These are phyloP conservation scores for Conus canariensis DNA, from an alignment of 2,888 invertebrate genomes.

Conservation along the genomic window DNA sequence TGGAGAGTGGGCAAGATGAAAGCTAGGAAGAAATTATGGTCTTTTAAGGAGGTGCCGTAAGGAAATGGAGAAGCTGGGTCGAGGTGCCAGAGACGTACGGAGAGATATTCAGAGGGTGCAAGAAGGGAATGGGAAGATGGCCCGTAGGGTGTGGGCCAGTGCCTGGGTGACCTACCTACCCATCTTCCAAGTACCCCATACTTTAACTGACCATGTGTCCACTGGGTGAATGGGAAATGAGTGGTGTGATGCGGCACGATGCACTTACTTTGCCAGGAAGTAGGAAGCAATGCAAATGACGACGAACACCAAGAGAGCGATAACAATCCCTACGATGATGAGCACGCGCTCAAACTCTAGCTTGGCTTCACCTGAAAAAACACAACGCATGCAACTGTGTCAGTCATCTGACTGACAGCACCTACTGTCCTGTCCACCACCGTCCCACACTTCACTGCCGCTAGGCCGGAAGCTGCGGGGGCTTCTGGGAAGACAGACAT, in stretches of 20 bases:
- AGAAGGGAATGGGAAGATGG: background rate
- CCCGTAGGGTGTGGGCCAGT: background rate
- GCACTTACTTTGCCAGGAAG: constrained; percentile 57
- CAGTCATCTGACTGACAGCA: constrained; percentile 17
- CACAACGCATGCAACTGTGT: constrained; percentile 37
- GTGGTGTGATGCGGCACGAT: constrained; percentile 36
- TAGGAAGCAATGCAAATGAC: constrained; percentile 61
- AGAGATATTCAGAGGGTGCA: background rate
- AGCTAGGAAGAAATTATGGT: too few species aligned
- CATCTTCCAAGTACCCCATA: background rate
- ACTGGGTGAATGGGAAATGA: background rate
- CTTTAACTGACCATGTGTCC: background rate
- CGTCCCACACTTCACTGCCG: background rate
- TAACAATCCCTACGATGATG: constrained; percentile 59
- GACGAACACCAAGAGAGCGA: constrained; percentile 59
- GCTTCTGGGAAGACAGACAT: constrained; percentile 24
- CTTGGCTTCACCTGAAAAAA: constrained; percentile 43
- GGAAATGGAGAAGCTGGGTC: background rate
- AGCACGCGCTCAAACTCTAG: constrained; percentile 53
- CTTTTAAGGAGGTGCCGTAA: background rate
- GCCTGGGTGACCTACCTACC: constrained; percentile 6
- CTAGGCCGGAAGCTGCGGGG: constrained; percentile 26
- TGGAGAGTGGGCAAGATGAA: too few species aligned
- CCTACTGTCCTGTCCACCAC: constrained; percentile 15
- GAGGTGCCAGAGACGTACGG: background rate